Evolutionary conservation across 2,888 invertebrate species (phyloP), one percentile per base, ranked within the genome.

Genomic region (Orthosia incerta): DNA sequence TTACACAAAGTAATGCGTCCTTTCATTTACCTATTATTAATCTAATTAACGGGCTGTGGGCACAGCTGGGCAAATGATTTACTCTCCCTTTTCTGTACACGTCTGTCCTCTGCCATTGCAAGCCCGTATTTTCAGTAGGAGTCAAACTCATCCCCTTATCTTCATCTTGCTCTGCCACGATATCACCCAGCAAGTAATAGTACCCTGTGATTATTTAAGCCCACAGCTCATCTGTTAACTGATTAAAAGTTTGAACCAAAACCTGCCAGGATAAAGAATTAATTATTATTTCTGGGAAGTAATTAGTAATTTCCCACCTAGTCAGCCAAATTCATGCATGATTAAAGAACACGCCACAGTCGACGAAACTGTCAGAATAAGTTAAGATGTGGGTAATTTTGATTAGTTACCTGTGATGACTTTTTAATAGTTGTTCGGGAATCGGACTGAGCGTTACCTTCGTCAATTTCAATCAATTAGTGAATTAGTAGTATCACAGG

Each of bases 401-500:
- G n/a, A 20, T 18, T 48, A 45, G 59, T 23, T 50, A 59, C 9
- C 15, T 11, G 50, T 20, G 13, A 59, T 70, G 55, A 61, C 16
- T 70, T 61, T 61, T 77, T 61, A 68, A 50, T 56, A 46, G 23
- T 23, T 13, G 16, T 51, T 53, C 2, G n/a, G n/a, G 18, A 60
- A 48, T 26, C 26, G 12, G 11, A 53, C 12, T 15, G 23, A n/a
- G 16, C 48, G 15, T 13, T 26, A 48, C 45, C 67, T 60, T 45
- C 70, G 50, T 77, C 50, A 69, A 61, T 69, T 23, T 61, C 55
- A 69, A 61, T 61, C 18, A 16, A 50, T 45, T 51, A 66, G 53
- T 59, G 3, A 26, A 48, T 59, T 53, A 0, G 3, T 16, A 39
- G n/a, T 50, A 12, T n/a, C 7, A 15, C 4, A 20, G 16, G 23